Conservation (phyloP, 2,113 vertebrate genomes). For the Panurus biarmicus region DNA sequence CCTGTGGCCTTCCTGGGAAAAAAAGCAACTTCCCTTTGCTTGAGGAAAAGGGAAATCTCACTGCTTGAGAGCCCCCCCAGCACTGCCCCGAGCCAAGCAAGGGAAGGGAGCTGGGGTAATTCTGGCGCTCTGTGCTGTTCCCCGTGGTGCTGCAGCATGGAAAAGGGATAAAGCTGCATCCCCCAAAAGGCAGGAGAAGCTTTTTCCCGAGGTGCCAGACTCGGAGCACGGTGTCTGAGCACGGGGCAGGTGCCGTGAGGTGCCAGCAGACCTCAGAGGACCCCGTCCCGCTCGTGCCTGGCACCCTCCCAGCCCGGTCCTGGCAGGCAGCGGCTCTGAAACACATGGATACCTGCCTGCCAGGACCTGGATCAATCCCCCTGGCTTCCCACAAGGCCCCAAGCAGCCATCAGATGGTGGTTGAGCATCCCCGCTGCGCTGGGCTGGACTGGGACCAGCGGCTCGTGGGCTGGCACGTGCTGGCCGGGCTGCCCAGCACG, state of each 20-base stretch:
- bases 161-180: not conserved
- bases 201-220: not conserved
- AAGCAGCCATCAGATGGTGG: not conserved
- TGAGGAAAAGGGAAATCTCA: not conserved
- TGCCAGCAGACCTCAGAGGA: slow-evolving; percentile 19
- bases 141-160: no score
- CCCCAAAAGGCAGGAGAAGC: not conserved
- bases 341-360: not conserved
- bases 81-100: accelerated
- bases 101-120: not conserved
- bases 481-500: not conserved
- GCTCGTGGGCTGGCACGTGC: not conserved
- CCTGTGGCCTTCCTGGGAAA: not conserved
- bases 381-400: not conserved
- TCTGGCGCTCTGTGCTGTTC: not conserved
- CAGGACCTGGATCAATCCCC: not conserved
- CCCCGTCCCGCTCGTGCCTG: not conserved
- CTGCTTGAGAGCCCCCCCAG: not conserved
- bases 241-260: not conserved
- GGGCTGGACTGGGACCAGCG: not conserved
- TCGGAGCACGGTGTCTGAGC: not conserved
- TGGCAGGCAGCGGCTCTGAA: not conserved
- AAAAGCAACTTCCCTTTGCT: not conserved
- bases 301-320: not conserved
- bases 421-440: not conserved